Percentiles rank a stretch among this genome's conserved stretches.
Evolutionary conservation across 2,113 vertebrate genomes (phyloP).

Genomic region (Colinus virginianus): DNA sequence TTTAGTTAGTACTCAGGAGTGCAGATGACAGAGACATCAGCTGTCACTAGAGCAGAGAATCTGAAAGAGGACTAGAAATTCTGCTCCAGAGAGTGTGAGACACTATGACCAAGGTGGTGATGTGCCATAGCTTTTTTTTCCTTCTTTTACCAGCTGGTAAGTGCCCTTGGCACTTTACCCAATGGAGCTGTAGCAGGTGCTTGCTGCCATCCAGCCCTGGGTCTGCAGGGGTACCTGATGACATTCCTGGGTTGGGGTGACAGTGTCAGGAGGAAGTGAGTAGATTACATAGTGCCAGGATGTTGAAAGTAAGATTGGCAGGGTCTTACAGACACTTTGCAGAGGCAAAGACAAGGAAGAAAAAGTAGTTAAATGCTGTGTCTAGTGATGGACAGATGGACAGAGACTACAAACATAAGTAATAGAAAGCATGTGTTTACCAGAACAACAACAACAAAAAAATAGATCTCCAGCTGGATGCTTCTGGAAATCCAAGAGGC

Average conservation of each 20-base stretch:
- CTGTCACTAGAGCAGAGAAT: not conserved
- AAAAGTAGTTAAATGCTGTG: not conserved
- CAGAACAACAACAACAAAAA: not conserved
- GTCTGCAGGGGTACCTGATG: not conserved
- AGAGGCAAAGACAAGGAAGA: not conserved
- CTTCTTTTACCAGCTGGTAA: not conserved
- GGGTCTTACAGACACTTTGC: not conserved
- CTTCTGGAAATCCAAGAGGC: too few species aligned
- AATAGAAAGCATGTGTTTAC: not conserved
- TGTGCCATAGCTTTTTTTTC: not conserved
- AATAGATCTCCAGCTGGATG: too few species aligned
- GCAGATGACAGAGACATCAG: not conserved
- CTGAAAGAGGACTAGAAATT: not conserved
- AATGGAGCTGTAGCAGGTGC: not conserved
- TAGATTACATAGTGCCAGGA: not conserved
- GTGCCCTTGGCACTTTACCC: rapidly evolving
- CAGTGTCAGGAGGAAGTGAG: not conserved
- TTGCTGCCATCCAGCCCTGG: not conserved
- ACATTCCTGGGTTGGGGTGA: not conserved
- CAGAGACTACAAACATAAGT: rapidly evolving
- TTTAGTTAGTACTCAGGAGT: not conserved
- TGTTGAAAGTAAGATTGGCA: not conserved
- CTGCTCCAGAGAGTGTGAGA: not conserved
- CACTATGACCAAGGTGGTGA: not conserved
- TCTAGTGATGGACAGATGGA: not conserved